A percentile compares a stretch with the other conserved stretches of the same genome.
phyloP scores from a whole-genome alignment of 2,888 invertebrate species.

The Sphecodes monilicornis region DNA sequence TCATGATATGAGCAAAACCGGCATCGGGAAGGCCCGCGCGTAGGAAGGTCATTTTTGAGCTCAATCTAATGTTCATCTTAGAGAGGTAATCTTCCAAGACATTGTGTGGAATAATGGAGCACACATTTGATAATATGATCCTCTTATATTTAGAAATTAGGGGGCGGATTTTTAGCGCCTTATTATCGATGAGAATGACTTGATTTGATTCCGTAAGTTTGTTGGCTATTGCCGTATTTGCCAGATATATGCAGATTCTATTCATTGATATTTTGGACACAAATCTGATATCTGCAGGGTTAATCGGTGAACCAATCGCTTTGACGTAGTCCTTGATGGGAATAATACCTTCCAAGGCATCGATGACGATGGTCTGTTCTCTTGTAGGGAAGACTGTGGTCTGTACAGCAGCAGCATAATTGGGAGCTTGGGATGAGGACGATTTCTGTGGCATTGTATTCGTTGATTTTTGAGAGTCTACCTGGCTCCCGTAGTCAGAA shows the following conservation, averaged over 20 bases:
- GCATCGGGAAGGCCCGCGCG: constrained; percentile 54
- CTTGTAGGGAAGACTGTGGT: too few relatives aligned
- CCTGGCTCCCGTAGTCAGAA: too few relatives aligned
- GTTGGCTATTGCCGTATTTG: background rate
- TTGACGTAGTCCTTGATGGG: too few relatives aligned
- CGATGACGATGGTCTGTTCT: too few relatives aligned
- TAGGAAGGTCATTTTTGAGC: constrained; percentile 57
- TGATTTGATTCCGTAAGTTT: background rate
- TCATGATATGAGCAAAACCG: constrained; percentile 52
- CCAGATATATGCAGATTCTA: constrained; percentile 3
- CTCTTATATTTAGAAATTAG: constrained; percentile 45
- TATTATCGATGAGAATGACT: constrained; percentile 30
- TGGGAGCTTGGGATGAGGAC: too few relatives aligned
- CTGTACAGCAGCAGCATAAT: too few relatives aligned
- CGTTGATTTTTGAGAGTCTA: too few relatives aligned
- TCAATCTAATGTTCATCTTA: constrained; percentile 40
- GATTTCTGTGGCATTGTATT: too few relatives aligned
- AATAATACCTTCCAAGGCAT: too few relatives aligned
- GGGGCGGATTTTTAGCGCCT: constrained; percentile 38
- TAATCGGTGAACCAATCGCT: too few relatives aligned
- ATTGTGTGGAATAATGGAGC: constrained; percentile 59
- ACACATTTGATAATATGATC: constrained; percentile 59
- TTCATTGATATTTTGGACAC: background rate
- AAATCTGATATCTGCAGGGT: background rate
- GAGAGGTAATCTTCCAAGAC: constrained; percentile 49